Evolutionary conservation across 1,140 invertebrate genomes (phyloP), one percentile per base, ranked within the genome.

Genomic region (Calephelis nemesis): DNA sequence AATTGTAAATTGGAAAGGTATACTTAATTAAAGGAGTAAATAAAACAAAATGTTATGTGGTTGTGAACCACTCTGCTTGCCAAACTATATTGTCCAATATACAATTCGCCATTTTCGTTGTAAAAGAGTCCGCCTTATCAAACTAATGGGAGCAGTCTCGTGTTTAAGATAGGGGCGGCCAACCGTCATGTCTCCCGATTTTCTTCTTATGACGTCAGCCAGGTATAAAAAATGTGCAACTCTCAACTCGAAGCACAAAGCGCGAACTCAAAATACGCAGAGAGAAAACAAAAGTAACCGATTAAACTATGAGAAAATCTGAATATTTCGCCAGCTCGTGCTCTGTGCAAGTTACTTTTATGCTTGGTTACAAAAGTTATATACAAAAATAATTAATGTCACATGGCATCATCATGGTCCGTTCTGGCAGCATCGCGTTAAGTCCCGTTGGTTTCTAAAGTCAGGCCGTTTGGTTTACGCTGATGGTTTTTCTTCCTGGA

Each of bases 401-500:
- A 80, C 81, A 71, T 76, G 70, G 82, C 87, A 87, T 68, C 81
- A 81, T 89, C 82, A 70, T 75, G 74, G 84, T 83, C 83, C 50
- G 70, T 73, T 49, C 1, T 67, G 54, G 69, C 9, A 42, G 42
- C 42, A 45, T 45, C 67, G 63, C 63, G 69, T 79, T 30, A 12
- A 65, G 60, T 62, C 30, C 42, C 49, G 12, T 47, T 62, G 19
- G 30, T 40, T 47, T 47, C 52, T 4, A 47, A 60, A 12, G 5
- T 54, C 30, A 8, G 63, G 30, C 45, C 52, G 42, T n/a, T 12
- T 50, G 30, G 71, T 87, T 93, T 92, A 94, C 54, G 94, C 93
- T 7, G 93, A 86, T 13, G 93, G 79, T 74, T 94, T 94, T 73
- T 94, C 94, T 67, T 92, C 91, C 45, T 89, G 88, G 52, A 92